Evolutionary conservation across 2,797 vertebrate genomes (phyloP).

Genomic region (Lepilemur ruficaudatus): DNA sequence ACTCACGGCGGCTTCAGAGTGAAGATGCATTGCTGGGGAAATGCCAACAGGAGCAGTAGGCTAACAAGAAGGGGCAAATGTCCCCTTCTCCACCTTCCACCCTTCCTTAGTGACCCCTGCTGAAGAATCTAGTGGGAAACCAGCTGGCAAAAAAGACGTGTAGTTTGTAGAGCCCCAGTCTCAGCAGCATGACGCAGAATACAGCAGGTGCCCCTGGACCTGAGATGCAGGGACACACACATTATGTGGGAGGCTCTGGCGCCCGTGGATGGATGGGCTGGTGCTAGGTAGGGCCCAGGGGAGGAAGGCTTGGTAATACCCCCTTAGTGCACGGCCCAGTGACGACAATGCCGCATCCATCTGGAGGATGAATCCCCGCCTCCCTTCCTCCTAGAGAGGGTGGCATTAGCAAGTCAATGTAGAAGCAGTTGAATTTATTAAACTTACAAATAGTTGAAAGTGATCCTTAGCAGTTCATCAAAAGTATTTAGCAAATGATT

Average conservation of each 20-base stretch:
- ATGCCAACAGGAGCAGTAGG: no score
- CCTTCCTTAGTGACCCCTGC: neutral
- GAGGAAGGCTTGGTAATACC: neutral
- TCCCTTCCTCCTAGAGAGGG: neutral
- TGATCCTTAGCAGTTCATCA: neutral
- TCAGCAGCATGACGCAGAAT: neutral
- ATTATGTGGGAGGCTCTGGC: neutral
- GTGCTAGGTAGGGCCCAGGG: neutral
- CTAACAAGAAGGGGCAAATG: neutral
- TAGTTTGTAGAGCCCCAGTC: neutral
- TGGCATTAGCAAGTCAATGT: neutral
- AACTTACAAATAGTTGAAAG: neutral
- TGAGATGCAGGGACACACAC: neutral
- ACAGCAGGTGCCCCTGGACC: neutral
- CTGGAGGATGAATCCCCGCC: neutral
- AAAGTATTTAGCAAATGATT: conserved; percentile 64
- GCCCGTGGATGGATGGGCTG: fast-evolving
- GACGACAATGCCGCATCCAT: neutral
- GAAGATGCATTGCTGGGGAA: neutral
- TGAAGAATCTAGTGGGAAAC: neutral
- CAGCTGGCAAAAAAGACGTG: neutral
- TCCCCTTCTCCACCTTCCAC: neutral
- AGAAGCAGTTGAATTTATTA: neutral
- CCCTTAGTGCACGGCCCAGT: fast-evolving
- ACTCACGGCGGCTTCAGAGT: no score